A percentile compares a stretch with the other conserved stretches of the same genome.
Conservation (phyloP, 2,113 vertebrate species). For the Amazona guildingii region DNA sequence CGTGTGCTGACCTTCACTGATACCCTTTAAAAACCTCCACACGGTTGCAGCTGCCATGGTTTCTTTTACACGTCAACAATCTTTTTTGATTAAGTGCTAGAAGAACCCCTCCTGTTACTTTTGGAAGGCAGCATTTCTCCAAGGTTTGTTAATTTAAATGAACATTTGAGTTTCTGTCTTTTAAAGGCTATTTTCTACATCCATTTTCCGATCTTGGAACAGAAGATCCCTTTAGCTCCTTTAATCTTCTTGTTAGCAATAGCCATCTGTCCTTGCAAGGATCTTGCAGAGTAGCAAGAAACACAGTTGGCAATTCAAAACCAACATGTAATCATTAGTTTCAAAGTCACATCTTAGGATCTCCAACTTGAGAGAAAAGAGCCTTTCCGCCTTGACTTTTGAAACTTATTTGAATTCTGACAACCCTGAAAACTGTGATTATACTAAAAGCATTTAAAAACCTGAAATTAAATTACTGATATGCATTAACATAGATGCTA, state of each 20-base stretch:
- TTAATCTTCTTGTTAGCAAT: slow-evolving; percentile 40
- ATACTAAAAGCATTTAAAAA: background rate
- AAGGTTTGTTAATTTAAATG: slow-evolving; percentile 43
- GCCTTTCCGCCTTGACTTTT: background rate
- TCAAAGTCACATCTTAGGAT: background rate
- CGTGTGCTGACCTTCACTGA: background rate
- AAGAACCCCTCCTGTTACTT: slow-evolving; percentile 38
- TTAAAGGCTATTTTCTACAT: slow-evolving; percentile 33
- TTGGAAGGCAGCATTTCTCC: background rate
- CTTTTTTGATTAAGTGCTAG: slow-evolving; percentile 35
- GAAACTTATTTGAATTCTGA: background rate
- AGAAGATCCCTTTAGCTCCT: slow-evolving; percentile 30
- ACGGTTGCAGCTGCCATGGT: background rate
- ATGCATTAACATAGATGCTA: background rate
- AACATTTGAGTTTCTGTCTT: background rate
- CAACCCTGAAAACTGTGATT: background rate
- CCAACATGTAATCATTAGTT: background rate
- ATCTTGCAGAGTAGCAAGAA: background rate
- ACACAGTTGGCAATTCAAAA: background rate
- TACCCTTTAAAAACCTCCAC: slow-evolving; percentile 14
- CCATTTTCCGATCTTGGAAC: slow-evolving; percentile 33
- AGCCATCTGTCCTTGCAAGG: slow-evolving; percentile 1
- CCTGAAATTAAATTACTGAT: background rate
- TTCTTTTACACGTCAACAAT: slow-evolving; percentile 5
- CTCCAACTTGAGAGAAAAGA: background rate